These are phyloP conservation scores for Belonocnema kinseyi DNA, from an alignment of 1,140 invertebrate species.

Conservation along the genomic window DNA sequence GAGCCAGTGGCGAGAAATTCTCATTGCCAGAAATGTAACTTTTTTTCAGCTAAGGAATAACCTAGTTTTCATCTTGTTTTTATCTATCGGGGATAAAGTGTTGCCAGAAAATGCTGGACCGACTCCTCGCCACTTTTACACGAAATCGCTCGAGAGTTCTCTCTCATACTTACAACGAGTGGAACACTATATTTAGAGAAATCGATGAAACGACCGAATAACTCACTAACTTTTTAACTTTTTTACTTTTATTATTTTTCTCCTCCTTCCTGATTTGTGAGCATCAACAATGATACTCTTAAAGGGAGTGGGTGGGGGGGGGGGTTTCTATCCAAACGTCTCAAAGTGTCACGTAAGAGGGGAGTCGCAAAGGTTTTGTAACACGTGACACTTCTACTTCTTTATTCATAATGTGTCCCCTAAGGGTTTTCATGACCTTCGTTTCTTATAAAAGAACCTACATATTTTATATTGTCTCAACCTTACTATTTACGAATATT, in stretches of 20 bases:
- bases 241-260: neutral
- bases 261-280: too few species aligned
- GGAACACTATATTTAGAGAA: conserved; percentile 22
- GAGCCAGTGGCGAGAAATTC: conserved; percentile 8
- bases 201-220: conserved; percentile 16
- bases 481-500: too few species aligned
- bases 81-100: conserved; percentile 48
- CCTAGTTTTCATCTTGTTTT: conserved; percentile 45
- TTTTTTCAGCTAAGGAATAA: conserved; percentile 41
- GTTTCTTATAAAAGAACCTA: too few species aligned
- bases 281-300: too few species aligned
- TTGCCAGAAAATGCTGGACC: conserved; percentile 44
- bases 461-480: too few species aligned
- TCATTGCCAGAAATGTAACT: conserved; percentile 36
- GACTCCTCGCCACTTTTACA: neutral
- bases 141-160: conserved; percentile 5
- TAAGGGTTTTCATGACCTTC: too few species aligned
- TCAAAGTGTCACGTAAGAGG: too few species aligned
- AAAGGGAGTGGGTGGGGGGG: too few species aligned
- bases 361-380: too few species aligned
- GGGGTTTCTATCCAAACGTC: too few species aligned
- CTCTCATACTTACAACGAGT: conserved; percentile 15
- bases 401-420: too few species aligned
- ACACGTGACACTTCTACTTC: too few species aligned
- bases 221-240: conserved; percentile 1